Conservation (phyloP, 1,140 invertebrate species). For the Grapholita molesta region DNA sequence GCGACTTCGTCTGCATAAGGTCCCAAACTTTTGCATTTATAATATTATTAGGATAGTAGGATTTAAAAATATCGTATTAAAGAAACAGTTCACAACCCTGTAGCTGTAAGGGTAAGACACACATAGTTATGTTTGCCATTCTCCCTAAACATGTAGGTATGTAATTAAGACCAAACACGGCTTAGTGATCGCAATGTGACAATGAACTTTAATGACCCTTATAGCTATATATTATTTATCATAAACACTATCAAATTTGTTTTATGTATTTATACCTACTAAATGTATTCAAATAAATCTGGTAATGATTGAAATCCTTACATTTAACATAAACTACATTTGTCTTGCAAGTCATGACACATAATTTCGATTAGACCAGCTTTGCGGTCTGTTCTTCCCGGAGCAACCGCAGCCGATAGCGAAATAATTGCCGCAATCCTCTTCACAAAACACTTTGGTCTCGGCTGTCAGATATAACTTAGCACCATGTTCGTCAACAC, state of each 20-base stretch:
- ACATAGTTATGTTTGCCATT: not conserved
- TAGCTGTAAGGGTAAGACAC: not conserved
- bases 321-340: no score
- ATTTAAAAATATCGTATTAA: not conserved
- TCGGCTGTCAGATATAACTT: not conserved
- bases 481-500: not conserved
- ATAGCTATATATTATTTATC: no score
- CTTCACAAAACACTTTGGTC: not conserved
- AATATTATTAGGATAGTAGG: not conserved
- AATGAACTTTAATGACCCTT: not conserved
- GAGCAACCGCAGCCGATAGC: not conserved
- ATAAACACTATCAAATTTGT: no score
- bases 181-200: not conserved
- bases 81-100: not conserved
- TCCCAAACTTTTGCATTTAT: not conserved
- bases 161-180: not conserved
- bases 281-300: not conserved
- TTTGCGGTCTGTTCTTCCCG: not conserved
- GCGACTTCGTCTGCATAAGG: no score
- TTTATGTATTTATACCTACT: not conserved
- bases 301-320: no score
- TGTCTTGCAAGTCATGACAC: not conserved
- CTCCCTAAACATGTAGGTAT: not conserved
- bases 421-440: not conserved
- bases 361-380: not conserved